Conservation (phyloP, 2,113 vertebrate species). For the Lophura nycthemera region DNA sequence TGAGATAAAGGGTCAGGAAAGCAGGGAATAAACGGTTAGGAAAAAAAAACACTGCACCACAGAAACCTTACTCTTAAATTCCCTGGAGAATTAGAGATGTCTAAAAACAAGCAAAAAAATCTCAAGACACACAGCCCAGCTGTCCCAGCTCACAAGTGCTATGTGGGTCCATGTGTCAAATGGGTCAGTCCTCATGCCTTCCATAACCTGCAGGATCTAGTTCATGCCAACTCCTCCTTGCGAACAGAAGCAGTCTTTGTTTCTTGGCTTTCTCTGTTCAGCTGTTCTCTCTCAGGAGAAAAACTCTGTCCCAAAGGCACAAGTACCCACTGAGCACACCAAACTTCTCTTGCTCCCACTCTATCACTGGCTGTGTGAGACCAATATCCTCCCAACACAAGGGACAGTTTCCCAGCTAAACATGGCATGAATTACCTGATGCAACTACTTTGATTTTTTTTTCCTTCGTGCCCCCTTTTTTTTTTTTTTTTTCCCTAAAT, state of each 20-base stretch:
- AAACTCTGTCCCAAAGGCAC: background rate
- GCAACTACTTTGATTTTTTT: background rate
- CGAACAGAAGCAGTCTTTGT: background rate
- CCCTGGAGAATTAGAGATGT: background rate
- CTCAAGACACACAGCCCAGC: background rate
- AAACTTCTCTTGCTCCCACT: rapidly evolving
- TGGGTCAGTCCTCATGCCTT: background rate
- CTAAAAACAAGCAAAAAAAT: background rate
- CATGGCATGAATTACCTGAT: rapidly evolving
- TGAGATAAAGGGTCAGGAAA: too few species aligned
- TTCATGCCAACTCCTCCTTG: background rate
- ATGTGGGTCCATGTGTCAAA: rapidly evolving
- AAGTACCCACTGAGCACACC: background rate
- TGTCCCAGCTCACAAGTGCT: background rate
- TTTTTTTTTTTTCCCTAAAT: too few species aligned
- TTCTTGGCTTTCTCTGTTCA: rapidly evolving
- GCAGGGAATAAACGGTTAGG: too few species aligned
- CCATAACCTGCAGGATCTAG: background rate
- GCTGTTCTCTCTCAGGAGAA: background rate
- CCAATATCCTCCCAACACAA: rapidly evolving
- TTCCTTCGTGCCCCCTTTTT: background rate
- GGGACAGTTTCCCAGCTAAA: background rate
- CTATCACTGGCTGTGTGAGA: rapidly evolving
- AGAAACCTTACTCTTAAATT: background rate
- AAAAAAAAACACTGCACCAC: background rate